phyloP scores from a whole-genome alignment of 1,140 invertebrate genomes.

The Brachionus koreanus region DNA sequence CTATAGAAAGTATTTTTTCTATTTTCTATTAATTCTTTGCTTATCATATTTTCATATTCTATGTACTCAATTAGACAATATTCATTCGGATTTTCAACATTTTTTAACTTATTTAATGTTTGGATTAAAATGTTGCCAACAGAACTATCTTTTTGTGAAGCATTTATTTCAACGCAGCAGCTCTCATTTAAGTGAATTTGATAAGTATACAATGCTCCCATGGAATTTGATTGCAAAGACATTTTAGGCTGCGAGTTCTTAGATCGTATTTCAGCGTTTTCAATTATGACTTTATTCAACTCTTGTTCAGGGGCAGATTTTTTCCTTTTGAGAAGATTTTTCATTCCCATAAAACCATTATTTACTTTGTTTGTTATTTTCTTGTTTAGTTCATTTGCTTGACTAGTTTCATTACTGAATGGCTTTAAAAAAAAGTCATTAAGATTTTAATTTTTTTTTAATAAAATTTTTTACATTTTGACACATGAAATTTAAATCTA shows the following conservation, averaged over 20 bases:
- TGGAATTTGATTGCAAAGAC: conserved; percentile 15
- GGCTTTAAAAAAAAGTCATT: neutral
- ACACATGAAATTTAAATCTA: neutral
- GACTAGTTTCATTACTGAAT: neutral
- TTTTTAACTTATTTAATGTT: conserved; percentile 25
- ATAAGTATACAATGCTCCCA: conserved; percentile 15
- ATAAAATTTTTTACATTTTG: neutral
- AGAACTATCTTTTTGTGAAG: conserved; percentile 12
- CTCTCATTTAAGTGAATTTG: conserved; percentile 36
- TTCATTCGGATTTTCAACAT: conserved; percentile 12
- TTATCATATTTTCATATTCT: conserved; percentile 1
- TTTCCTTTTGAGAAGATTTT: neutral
- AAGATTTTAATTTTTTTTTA: neutral
- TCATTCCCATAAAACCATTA: neutral
- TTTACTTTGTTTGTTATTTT: neutral
- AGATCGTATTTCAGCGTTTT: neutral
- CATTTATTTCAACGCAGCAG: conserved; percentile 38
- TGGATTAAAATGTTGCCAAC: conserved; percentile 6
- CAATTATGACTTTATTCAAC: neutral
- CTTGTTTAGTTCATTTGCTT: neutral
- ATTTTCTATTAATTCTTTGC: neutral
- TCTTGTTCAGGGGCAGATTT: conserved; percentile 38
- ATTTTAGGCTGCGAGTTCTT: conserved; percentile 10
- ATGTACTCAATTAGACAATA: conserved; percentile 37
- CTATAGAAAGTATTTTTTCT: neutral